Evolutionary conservation across 2,888 invertebrate species (phyloP).

Genomic region (Drosophila parthenogenetica): DNA sequence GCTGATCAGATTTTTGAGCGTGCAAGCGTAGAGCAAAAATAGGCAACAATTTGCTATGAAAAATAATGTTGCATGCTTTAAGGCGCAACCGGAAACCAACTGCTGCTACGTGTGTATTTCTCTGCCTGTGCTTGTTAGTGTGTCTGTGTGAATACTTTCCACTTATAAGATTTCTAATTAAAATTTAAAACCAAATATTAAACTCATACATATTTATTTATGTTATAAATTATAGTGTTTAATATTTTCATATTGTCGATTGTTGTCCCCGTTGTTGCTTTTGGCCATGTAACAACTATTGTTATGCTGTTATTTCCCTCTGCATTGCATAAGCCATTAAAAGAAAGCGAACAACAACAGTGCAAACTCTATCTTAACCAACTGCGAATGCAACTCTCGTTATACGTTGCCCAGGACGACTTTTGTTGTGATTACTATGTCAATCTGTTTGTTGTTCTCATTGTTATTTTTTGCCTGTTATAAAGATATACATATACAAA

Average conservation of each 20-base stretch:
- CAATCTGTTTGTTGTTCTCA: conserved; percentile 3
- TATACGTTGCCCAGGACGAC: conserved; percentile 15
- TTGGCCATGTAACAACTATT: conserved; percentile 5
- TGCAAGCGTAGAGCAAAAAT: conserved; percentile 1
- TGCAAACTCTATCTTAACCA: conserved; percentile 12
- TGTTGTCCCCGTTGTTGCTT: conserved; percentile 5
- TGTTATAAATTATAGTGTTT: conserved; percentile 40
- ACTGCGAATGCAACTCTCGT: conserved; percentile 8
- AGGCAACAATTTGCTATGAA: conserved; percentile 24
- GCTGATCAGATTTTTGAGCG: conserved; percentile 19
- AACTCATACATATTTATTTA: conserved; percentile 61
- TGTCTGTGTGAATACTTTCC: not conserved
- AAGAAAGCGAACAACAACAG: conserved; percentile 11
- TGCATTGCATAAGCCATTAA: conserved; percentile 25
- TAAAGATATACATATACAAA: not conserved
- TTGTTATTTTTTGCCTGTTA: conserved; percentile 10
- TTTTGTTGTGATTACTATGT: conserved; percentile 22
- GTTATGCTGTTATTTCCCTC: conserved; percentile 1
- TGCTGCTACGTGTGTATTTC: not conserved
- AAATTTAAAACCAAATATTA: conserved; percentile 42
- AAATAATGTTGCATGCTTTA: conserved; percentile 41
- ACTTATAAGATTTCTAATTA: conserved; percentile 36
- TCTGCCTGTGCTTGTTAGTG: not conserved
- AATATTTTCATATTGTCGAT: conserved; percentile 30
- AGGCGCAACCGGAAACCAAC: conserved; percentile 42